Evolutionary conservation across 2,797 vertebrate species (phyloP), one percentile per base, ranked within the genome.

Genomic region (Xenopus petersii): DNA sequence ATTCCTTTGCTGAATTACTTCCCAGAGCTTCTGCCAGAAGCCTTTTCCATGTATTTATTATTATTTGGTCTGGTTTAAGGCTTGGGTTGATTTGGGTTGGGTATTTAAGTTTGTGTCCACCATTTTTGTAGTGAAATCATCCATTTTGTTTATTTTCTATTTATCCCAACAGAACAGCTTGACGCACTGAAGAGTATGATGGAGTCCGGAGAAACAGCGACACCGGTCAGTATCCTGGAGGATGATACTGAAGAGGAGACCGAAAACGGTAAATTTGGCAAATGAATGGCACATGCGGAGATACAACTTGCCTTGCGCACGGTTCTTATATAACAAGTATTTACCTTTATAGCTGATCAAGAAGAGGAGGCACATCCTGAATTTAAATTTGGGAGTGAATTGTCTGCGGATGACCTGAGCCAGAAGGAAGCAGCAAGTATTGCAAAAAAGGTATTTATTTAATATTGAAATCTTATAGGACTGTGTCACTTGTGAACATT

Each of bases 101-200:
- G 26, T 30, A 2, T 30, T 4, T 2, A 2, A 30, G 26, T 30
- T 30, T 30, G 26, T 30, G 2, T 30, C 26, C 26, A 30, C 26
- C 26, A 49, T 49, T 2, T 49, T 12, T 10, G 9, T 49, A 10
- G 11, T 12, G 36, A 17, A 15, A 12, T 58, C 16, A 33, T 12
- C n/a, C 47, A 21, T 2, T 67, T 5, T 42, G 36, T 3, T 42
- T 62, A 21, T 61, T 80, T 30, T 46, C 30, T 36, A 4, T 49
- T 71, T 61, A 71, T 64, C 67, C 26, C 64, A 73, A 91, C 86
- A 99, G 97, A 98, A 81, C 98, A 99, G 85, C 91, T 99, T 1
- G 98, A 99, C 83, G 94, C 95, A 56, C 93, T 99, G 85, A 98
- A 96, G 86, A 98, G 94, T 81, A 94, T 98, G 91, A 98, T 98